Base-by-base conservation (phyloP, 2,113 vertebrate genomes). In the Sisor rabdophorus region DNA sequence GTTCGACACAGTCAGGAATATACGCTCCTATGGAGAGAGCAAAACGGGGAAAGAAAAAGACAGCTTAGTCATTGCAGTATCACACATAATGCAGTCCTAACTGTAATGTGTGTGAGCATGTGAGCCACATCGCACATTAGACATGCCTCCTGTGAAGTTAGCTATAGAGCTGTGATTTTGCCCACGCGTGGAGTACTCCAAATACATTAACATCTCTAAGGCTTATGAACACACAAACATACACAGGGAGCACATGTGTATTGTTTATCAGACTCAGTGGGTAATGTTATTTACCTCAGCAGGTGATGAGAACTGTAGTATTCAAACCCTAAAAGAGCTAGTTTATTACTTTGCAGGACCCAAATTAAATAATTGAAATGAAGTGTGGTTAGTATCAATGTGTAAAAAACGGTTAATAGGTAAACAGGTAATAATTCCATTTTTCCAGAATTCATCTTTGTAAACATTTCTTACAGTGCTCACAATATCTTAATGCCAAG, bases 1-100 rank as follows among this genome's bases (percentile, higher is more conserved):
- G 89, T 99, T 98, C 88, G 97, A 97, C 82, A 98, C 83, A 0
- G 93, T 97, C 48, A 99, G 92, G 90, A 99, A 98, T 89, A 98
- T 93, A 80, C 96, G 92, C 81, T 99, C 97, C 96, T 99, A 85
- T 48, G 77, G 73, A 73, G 71, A 81, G 60, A 79, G 73, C 15
- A 78, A 85, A 77, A 76, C 78, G 61, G 87, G 53, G 85, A 83
- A 68, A 78, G 40, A 59, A 76, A 79, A 56, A 83, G 17, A 84
- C 0, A 63, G n/a, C 67, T 77, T 82, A 71, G 22, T 87, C 56
- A 86, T 60, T 73, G 61, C 63, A 73, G 64, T 67, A 80, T 77
- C 55, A 77, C 56, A 82, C 69, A 70, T 54, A 54, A 74, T 61
- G 59, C 19, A 36, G 30, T 22, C 8, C 15, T 77, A 22, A 56